Evolutionary conservation across 2,113 vertebrate genomes (phyloP).

Genomic region (Myotis davidii): DNA sequence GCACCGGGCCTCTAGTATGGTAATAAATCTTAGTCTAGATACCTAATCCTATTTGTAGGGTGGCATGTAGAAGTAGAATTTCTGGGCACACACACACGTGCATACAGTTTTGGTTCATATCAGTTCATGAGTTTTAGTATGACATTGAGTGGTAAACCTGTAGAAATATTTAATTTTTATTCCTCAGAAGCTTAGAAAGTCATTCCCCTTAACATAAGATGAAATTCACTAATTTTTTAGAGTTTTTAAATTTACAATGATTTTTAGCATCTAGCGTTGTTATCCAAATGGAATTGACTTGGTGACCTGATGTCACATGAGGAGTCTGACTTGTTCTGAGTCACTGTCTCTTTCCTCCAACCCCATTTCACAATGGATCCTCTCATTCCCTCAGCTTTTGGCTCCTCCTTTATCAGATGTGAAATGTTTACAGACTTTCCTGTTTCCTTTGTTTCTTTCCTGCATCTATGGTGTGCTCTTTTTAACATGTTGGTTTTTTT

Average conservation of each 20-base stretch:
- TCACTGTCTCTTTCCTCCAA: no score
- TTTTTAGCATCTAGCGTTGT: neutral
- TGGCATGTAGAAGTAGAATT: neutral
- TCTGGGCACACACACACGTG: neutral
- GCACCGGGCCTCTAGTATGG: neutral
- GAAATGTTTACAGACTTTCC: neutral
- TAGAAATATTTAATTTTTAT: neutral
- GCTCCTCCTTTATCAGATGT: neutral
- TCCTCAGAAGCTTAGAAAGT: neutral
- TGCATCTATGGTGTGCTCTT: neutral
- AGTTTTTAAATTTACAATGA: neutral
- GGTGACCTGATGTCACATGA: neutral
- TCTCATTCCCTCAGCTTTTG: neutral
- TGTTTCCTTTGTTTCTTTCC: neutral
- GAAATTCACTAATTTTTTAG: neutral
- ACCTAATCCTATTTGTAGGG: neutral
- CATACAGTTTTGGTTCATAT: neutral
- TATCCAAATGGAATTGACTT: neutral
- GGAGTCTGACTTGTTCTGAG: neutral
- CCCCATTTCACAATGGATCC: neutral
- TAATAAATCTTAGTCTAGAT: neutral
- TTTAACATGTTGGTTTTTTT: neutral
- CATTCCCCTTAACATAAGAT: neutral
- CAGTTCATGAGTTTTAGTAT: neutral
- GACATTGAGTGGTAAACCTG: neutral